Evolutionary conservation across 2,797 vertebrate species (phyloP).

Genomic region (Capromys pilorides): DNA sequence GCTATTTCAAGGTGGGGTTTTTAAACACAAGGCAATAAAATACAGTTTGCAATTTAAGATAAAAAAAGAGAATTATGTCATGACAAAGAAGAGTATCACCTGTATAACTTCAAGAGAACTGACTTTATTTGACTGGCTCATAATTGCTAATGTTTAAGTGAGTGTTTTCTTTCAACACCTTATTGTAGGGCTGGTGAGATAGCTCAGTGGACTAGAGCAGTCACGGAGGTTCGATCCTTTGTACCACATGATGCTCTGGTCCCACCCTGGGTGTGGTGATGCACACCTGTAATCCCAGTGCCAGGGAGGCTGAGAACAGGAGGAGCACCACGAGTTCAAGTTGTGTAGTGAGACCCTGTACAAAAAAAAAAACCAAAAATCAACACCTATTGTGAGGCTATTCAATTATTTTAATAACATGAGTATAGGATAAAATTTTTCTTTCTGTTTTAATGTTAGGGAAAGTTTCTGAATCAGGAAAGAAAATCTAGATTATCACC

Average conservation of each 20-base stretch:
- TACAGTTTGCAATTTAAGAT: background rate
- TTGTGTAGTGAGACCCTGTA: no score
- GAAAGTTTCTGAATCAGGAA: background rate
- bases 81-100: background rate
- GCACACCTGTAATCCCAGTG: no score
- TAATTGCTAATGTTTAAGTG: background rate
- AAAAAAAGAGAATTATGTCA: background rate
- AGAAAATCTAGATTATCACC: conserved; percentile 8
- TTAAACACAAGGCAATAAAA: background rate
- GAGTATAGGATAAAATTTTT: conserved; percentile 8
- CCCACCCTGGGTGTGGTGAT: no score
- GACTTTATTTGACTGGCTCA: background rate
- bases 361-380: no score
- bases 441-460: conserved; percentile 3
- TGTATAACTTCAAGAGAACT: background rate
- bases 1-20: background rate
- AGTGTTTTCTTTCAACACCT: background rate
- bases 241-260: no score
- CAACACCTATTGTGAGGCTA: background rate
- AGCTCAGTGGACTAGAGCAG: no score
- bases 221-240: no score
- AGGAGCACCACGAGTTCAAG: no score
- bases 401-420: conserved; percentile 41
- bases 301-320: no score
- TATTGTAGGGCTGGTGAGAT: background rate